Evolutionary conservation across 2,888 invertebrate genomes (phyloP).

Genomic region (Teinopalpus imperialis): DNA sequence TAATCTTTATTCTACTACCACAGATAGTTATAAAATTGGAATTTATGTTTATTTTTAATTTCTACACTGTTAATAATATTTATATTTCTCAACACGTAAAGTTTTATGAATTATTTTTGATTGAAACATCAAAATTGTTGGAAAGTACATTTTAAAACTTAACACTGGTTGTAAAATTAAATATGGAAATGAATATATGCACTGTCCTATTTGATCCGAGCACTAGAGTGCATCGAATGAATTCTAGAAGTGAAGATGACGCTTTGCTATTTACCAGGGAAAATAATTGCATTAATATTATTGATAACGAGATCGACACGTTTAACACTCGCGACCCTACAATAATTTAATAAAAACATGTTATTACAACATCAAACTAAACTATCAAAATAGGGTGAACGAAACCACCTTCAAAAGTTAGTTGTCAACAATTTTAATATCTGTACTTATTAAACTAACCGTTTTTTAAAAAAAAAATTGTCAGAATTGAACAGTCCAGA

Average conservation of each 20-base stretch:
- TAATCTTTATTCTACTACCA: too few relatives aligned
- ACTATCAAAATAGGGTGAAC: too few relatives aligned
- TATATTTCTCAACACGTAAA: constrained; percentile 1
- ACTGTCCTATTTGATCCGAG: too few relatives aligned
- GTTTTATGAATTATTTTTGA: background rate
- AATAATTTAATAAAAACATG: background rate
- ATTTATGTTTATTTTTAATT: background rate
- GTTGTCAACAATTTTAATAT: too few relatives aligned
- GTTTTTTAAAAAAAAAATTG: too few relatives aligned
- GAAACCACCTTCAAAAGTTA: too few relatives aligned
- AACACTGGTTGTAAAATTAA: background rate
- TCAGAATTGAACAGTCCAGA: too few relatives aligned
- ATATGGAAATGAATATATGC: background rate
- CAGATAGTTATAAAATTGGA: too few relatives aligned
- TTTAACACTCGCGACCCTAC: constrained; percentile 1
- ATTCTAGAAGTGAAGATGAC: constrained; percentile 3
- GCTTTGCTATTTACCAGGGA: background rate
- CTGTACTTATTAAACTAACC: too few relatives aligned
- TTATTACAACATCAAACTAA: too few relatives aligned
- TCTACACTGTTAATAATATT: background rate
- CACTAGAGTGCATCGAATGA: constrained; percentile 1
- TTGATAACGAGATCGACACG: background rate
- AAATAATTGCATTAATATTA: constrained; percentile 1
- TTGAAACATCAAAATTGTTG: background rate
- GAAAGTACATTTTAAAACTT: background rate